Conservation (phyloP, 2,113 vertebrate genomes). For the Antechinus flavipes region DNA sequence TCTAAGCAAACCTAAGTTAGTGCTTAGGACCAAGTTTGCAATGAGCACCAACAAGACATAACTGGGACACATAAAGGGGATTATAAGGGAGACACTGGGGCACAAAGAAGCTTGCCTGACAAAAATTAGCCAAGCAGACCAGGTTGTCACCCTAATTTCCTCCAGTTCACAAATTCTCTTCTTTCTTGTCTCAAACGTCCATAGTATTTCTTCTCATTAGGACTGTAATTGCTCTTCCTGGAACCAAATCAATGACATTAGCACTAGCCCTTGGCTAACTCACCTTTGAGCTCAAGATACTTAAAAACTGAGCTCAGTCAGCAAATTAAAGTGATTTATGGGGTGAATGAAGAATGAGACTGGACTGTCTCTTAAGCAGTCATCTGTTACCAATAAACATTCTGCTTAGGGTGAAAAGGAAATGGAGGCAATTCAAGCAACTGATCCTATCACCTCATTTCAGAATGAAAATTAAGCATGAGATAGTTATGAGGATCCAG, state of each 20-base stretch:
- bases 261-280: conserved; percentile 60
- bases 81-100: background rate
- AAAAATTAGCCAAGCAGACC: background rate
- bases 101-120: background rate
- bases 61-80: background rate
- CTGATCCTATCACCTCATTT: conserved; percentile 59
- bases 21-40: background rate
- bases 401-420: conserved; percentile 15
- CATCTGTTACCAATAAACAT: conserved; percentile 41
- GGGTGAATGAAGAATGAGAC: conserved; percentile 51
- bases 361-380: conserved; percentile 31
- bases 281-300: conserved; percentile 61
- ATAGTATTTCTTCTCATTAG: conserved; percentile 27
- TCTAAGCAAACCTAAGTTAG: conserved; percentile 45
- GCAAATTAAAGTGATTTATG: conserved; percentile 67
- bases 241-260: conserved; percentile 61
- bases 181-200: conserved; percentile 3
- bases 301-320: conserved; percentile 57
- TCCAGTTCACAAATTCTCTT: background rate
- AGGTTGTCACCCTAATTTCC: background rate
- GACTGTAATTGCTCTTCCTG: conserved; percentile 66
- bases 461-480: conserved; percentile 51
- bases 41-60: conserved; percentile 18
- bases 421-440: conserved; percentile 62
- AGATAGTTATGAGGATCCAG: background rate